phyloP scores from a whole-genome alignment of 23 tunicate species.

The Corella eumyota region DNA sequence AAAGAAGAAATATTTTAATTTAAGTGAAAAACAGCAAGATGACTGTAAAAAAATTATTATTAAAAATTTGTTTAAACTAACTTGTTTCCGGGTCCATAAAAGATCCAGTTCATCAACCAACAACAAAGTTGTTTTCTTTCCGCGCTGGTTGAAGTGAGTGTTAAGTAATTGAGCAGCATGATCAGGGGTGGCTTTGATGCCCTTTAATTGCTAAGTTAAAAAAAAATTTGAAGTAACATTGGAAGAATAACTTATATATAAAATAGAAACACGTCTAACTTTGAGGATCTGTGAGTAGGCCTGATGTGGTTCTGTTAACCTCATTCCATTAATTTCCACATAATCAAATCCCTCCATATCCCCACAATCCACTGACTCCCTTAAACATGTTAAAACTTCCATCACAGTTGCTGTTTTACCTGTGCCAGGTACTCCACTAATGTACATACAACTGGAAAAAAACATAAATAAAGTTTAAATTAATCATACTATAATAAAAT shows the following conservation, averaged over 20 bases:
- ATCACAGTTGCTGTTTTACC: slow-evolving; percentile 97
- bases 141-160: slow-evolving; percentile 44
- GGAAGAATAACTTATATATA: no score
- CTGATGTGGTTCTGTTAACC: slow-evolving; percentile 90
- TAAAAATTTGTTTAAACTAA: background rate
- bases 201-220: slow-evolving; percentile 56
- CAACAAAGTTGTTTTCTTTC: slow-evolving; percentile 48
- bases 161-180: slow-evolving; percentile 84
- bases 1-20: no score
- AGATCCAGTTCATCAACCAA: slow-evolving; percentile 95
- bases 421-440: slow-evolving; percentile 96
- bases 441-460: slow-evolving; percentile 53
- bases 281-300: slow-evolving; percentile 63
- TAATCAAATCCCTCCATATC: slow-evolving; percentile 49
- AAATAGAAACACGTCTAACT: no score
- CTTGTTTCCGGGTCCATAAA: slow-evolving; percentile 89
- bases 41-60: no score
- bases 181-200: slow-evolving; percentile 70
- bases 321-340: slow-evolving; percentile 95
- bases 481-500: background rate
- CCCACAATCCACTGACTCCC: slow-evolving; percentile 37
- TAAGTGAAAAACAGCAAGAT: no score
- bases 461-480: background rate
- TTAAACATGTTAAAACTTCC: slow-evolving; percentile 65
- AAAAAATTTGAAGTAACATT: background rate